Evolutionary conservation across 2,113 vertebrate genomes (phyloP).

Genomic region (Stegastes partitus): DNA sequence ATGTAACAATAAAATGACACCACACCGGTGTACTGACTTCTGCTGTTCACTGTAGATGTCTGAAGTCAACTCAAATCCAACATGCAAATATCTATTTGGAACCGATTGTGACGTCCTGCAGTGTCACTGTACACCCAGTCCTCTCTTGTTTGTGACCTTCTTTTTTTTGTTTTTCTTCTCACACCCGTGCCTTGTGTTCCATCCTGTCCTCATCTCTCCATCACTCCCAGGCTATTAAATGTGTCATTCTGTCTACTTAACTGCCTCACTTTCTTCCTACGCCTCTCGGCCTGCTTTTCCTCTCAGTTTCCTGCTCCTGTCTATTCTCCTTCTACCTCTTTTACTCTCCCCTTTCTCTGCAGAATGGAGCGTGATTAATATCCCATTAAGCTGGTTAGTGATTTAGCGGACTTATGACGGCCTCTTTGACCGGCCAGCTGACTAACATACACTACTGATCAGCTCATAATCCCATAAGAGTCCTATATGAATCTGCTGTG

Average conservation of each 20-base stretch:
- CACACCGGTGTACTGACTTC: too few relatives aligned
- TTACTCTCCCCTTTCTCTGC: not conserved
- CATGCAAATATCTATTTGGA: not conserved
- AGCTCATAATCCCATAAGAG: constrained; percentile 48
- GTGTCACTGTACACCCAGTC: not conserved
- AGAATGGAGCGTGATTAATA: constrained; percentile 45
- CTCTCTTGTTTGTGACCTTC: constrained; percentile 11
- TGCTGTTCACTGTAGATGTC: not conserved
- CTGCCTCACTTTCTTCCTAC: constrained; percentile 10
- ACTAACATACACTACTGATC: constrained; percentile 46
- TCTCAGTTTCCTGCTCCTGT: constrained; percentile 12
- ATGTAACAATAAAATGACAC: too few relatives aligned
- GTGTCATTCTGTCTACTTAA: constrained; percentile 20
- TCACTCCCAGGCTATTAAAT: constrained; percentile 22
- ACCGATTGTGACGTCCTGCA: not conserved
- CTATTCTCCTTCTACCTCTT: not conserved
- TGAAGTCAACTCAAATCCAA: not conserved
- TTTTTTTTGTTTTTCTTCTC: constrained; percentile 12
- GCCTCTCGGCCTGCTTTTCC: constrained; percentile 14
- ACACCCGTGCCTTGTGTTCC: not conserved
- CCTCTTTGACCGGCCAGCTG: constrained; percentile 38
- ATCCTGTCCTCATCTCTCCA: constrained; percentile 6
- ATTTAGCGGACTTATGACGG: constrained; percentile 60
- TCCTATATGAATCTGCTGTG: constrained; percentile 33
- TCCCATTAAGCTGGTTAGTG: constrained; percentile 51